These are phyloP conservation scores for Pediacus dermestoides DNA, from an alignment of 2,888 invertebrate species.

Conservation along the genomic window DNA sequence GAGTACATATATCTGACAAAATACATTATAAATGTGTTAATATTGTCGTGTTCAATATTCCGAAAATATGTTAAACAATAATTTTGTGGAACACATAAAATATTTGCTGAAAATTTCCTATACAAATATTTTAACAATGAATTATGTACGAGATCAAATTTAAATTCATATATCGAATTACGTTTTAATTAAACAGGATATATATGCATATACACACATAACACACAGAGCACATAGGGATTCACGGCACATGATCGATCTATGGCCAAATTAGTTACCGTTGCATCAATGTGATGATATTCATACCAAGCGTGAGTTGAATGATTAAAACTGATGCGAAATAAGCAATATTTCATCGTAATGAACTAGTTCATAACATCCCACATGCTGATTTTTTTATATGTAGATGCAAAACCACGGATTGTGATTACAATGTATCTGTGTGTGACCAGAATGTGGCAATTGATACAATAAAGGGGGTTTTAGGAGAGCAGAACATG, in stretches of 20 bases:
- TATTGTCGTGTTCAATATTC: too few relatives aligned
- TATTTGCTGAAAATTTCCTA: conserved; percentile 5
- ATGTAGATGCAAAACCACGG: conserved; percentile 7
- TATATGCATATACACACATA: conserved; percentile 29
- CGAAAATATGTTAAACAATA: too few relatives aligned
- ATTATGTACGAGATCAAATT: conserved; percentile 31
- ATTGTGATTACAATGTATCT: conserved; percentile 14
- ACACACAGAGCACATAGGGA: conserved; percentile 19
- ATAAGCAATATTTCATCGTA: conserved; percentile 39
- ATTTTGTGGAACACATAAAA: too few relatives aligned
- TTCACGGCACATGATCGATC: conserved; percentile 37
- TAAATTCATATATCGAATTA: conserved; percentile 40
- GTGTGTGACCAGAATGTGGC: too few relatives aligned
- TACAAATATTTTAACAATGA: conserved; percentile 16
- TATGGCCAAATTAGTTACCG: conserved; percentile 39
- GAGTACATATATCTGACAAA: too few relatives aligned
- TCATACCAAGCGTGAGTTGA: conserved; percentile 37
- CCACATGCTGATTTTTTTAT: conserved; percentile 11
- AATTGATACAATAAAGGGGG: too few relatives aligned
- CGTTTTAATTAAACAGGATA: conserved; percentile 43
- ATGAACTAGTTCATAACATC: conserved; percentile 27
- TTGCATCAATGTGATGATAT: conserved; percentile 41
- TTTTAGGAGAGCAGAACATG: too few relatives aligned
- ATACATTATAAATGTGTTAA: too few relatives aligned
- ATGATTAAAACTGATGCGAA: conserved; percentile 40